phyloP scores from a whole-genome alignment of 2,888 invertebrate genomes.

The Drosophila subquinaria region DNA sequence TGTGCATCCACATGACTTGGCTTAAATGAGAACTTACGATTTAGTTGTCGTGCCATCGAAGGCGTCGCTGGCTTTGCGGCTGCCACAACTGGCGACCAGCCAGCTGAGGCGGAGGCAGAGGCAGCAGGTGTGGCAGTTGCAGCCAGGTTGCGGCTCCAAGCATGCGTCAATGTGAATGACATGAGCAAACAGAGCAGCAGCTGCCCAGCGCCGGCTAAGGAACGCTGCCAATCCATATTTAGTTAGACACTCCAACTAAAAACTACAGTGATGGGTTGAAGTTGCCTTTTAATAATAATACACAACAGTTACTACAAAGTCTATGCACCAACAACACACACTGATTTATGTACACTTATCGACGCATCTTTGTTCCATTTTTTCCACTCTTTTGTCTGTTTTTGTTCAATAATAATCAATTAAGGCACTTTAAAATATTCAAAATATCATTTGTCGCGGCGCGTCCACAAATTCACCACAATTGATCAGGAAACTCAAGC shows the following conservation, averaged over 20 bases:
- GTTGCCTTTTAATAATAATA: slow-evolving; percentile 39
- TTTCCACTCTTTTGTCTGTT: slow-evolving; percentile 21
- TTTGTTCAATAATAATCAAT: slow-evolving; percentile 22
- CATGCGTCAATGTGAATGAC: slow-evolving; percentile 47
- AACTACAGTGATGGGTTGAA: slow-evolving; percentile 1
- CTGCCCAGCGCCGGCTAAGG: slow-evolving; percentile 37
- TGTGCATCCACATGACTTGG: slow-evolving; percentile 31
- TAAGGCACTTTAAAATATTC: slow-evolving; percentile 45
- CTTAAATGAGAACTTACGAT: slow-evolving; percentile 58
- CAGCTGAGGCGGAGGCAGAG: slow-evolving; percentile 38
- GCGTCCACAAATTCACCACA: slow-evolving; percentile 10
- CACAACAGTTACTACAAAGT: slow-evolving; percentile 21
- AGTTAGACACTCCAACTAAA: slow-evolving; percentile 2
- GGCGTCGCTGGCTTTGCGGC: slow-evolving; percentile 31
- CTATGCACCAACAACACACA: slow-evolving; percentile 20
- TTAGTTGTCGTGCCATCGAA: slow-evolving; percentile 58
- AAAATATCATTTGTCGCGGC: slow-evolving; percentile 34
- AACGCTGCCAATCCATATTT: slow-evolving; percentile 66
- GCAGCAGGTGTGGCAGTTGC: slow-evolving; percentile 31
- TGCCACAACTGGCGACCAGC: slow-evolving; percentile 39
- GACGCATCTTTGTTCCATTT: slow-evolving; percentile 80
- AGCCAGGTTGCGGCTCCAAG: slow-evolving; percentile 71
- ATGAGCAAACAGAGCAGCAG: slow-evolving; percentile 51
- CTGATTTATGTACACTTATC: slow-evolving; percentile 65
- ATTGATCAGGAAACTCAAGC: slow-evolving; percentile 4